These are phyloP conservation scores for Henicopernis longicauda DNA, from an alignment of 2,113 vertebrate species.

Conservation along the genomic window DNA sequence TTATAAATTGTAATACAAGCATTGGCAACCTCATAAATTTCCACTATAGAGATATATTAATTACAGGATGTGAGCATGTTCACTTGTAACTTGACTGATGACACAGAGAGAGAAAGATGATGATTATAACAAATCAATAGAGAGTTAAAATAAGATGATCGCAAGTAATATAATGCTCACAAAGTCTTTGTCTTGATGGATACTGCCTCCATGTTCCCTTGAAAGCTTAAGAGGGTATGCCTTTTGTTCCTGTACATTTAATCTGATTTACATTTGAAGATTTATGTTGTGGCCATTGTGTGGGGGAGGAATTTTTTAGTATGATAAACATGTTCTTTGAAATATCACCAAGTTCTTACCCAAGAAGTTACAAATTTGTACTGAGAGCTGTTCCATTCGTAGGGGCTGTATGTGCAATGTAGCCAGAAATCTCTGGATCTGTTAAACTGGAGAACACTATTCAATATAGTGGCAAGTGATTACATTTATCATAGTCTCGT, in stretches of 20 bases:
- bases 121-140: neutral
- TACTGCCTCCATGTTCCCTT: neutral
- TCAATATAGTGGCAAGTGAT: neutral
- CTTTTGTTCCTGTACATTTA: neutral
- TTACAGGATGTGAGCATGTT: neutral
- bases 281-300: fast-evolving
- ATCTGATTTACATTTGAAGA: neutral
- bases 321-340: neutral
- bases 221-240: neutral
- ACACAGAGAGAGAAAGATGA: neutral
- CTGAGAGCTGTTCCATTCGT: neutral
- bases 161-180: neutral
- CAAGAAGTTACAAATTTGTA: neutral
- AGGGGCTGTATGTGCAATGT: neutral
- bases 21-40: neutral
- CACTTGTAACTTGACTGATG: neutral
- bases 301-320: neutral
- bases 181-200: neutral
- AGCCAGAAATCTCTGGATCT: neutral
- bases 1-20: neutral
- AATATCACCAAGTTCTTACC: neutral
- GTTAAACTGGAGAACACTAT: neutral
- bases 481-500: neutral
- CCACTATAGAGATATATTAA: neutral
- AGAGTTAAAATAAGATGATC: neutral